phyloP scores from a whole-genome alignment of 2,113 vertebrate species.

The Ibidorhyncha struthersii region DNA sequence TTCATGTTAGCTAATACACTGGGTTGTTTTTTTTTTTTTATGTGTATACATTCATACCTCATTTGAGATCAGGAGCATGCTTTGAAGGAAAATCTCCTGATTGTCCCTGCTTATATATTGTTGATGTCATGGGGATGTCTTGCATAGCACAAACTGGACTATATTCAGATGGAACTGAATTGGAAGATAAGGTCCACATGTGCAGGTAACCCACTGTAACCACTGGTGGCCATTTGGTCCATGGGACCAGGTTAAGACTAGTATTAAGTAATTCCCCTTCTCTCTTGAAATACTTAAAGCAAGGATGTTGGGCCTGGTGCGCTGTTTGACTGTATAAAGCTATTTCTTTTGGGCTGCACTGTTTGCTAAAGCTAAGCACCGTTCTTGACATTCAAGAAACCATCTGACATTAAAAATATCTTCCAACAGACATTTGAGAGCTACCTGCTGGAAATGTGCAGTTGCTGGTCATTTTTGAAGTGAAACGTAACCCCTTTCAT shows the following conservation, averaged over 20 bases:
- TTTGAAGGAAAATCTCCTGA: not conserved
- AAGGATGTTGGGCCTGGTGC: not conserved
- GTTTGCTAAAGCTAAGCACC: not conserved
- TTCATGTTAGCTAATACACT: not conserved
- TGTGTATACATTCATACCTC: accelerated
- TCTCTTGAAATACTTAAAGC: not conserved
- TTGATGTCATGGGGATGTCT: not conserved
- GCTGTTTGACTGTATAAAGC: not conserved
- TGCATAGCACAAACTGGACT: not conserved
- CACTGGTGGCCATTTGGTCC: not conserved
- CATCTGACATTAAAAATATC: not conserved
- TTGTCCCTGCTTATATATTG: not conserved
- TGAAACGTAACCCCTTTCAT: not conserved
- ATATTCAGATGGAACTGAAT: not conserved
- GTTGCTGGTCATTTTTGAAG: not conserved
- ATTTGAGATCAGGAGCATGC: not conserved
- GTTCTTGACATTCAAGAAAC: not conserved
- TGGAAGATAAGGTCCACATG: not conserved
- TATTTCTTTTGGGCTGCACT: not conserved
- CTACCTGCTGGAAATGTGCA: not conserved
- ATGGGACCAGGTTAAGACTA: not conserved
- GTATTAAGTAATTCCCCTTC: not conserved
- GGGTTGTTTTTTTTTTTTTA: not conserved
- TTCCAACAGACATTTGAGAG: not conserved
- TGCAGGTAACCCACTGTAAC: not conserved